Conservation (phyloP, 2,113 vertebrate species). For the Phalacrocorax pelagicus region DNA sequence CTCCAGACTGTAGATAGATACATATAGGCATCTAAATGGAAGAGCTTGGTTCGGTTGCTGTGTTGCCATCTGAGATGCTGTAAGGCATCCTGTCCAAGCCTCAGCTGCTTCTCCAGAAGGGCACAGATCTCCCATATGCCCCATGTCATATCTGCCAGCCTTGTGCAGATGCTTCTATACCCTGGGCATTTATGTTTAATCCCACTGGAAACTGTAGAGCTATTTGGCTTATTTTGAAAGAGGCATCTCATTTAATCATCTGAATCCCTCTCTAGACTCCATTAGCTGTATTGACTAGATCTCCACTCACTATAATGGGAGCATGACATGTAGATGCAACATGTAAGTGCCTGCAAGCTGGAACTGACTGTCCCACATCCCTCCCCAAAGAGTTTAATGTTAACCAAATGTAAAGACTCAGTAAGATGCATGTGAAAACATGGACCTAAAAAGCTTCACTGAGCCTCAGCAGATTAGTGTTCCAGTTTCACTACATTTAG, state of each 20-base stretch:
- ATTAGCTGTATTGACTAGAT: background rate
- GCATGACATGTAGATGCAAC: background rate
- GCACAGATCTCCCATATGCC: background rate
- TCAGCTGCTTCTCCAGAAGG: background rate
- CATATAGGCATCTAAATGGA: background rate
- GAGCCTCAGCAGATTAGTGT: background rate
- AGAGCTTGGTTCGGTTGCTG: background rate
- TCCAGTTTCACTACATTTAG: slow-evolving; percentile 18
- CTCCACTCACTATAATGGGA: background rate
- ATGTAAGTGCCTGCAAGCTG: background rate
- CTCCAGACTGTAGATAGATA: background rate
- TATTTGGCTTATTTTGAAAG: background rate
- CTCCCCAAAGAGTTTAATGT: background rate
- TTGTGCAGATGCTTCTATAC: background rate
- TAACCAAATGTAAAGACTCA: background rate
- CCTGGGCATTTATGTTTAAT: background rate
- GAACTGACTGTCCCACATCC: background rate
- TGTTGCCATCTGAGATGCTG: background rate
- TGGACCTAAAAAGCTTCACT: background rate
- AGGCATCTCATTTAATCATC: background rate
- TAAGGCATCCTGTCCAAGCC: background rate
- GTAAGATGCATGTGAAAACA: background rate
- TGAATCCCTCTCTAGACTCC: background rate
- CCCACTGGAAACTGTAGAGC: background rate
- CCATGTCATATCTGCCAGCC: background rate